Percentiles rank a stretch among this genome's conserved stretches.
Evolutionary conservation across 2,797 vertebrate genomes (phyloP).

Genomic region (Sardinella longiceps): DNA sequence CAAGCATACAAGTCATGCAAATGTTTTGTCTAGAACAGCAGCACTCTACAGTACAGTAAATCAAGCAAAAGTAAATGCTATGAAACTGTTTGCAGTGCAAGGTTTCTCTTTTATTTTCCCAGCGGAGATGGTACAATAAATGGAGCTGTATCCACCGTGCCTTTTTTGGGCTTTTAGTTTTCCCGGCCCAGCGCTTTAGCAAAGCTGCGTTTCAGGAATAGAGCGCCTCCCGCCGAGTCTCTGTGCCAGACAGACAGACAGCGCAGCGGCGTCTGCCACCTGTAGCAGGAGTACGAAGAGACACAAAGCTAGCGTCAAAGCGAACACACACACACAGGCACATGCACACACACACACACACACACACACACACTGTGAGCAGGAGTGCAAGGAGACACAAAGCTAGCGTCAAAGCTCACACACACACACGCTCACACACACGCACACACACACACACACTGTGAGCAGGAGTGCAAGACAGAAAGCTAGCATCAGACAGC

Average conservation of each 20-base stretch:
- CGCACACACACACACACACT: no score
- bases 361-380: no score
- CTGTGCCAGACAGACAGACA: background rate
- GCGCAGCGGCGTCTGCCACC: background rate
- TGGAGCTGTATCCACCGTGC: background rate
- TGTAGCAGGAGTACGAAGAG: background rate
- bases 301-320: background rate
- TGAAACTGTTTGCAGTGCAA: background rate
- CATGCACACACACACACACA: no score
- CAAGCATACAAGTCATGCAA: background rate
- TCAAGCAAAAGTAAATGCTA: background rate
- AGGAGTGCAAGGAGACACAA: no score
- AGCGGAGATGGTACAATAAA: background rate
- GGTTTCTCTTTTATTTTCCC: background rate
- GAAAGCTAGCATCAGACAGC: no score
- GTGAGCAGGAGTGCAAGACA: no score
- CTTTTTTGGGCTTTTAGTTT: background rate
- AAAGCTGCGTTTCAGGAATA: background rate
- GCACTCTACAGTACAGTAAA: background rate
- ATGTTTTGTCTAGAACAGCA: background rate
- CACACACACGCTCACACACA: no score
- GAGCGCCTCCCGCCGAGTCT: background rate
- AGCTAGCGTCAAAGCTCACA: background rate
- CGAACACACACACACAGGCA: no score
- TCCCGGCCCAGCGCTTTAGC: background rate